phyloP scores from a whole-genome alignment of 2,888 invertebrate genomes.

The Heptascelio sp. region DNA sequence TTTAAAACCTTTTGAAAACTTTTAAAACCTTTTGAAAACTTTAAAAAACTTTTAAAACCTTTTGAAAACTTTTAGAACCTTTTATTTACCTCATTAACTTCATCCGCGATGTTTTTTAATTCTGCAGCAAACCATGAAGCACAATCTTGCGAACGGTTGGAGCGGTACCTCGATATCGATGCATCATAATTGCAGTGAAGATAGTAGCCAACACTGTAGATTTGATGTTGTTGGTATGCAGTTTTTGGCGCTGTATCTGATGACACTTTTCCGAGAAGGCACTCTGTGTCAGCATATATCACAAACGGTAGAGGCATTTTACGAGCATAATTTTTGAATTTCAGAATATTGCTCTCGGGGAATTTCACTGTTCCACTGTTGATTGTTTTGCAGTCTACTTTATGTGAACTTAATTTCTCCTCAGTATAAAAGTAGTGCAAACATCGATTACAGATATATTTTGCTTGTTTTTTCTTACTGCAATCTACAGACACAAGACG shows the following conservation, averaged over 20 bases:
- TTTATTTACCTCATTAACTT: neutral
- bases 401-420: neutral
- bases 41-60: too few species aligned
- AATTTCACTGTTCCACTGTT: neutral
- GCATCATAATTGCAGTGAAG: neutral
- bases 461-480: neutral
- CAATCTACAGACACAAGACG: neutral
- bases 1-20: too few species aligned
- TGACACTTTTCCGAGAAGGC: neutral
- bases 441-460: constrained; percentile 17
- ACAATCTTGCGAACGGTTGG: neutral
- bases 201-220: neutral
- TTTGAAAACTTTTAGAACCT: too few species aligned
- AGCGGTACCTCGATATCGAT: neutral
- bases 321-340: constrained; percentile 5
- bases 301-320: neutral
- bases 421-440: neutral
- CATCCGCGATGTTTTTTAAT: neutral
- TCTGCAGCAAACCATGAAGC: neutral
- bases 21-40: too few species aligned
- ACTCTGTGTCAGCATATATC: neutral
- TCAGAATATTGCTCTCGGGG: neutral
- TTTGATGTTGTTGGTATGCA: neutral
- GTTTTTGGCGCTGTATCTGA: neutral
- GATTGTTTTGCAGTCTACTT: neutral